Percentiles rank a stretch among this genome's conserved stretches.
Evolutionary conservation across 2,888 invertebrate species (phyloP).

Genomic region (Macrosiphum euphorbiae): DNA sequence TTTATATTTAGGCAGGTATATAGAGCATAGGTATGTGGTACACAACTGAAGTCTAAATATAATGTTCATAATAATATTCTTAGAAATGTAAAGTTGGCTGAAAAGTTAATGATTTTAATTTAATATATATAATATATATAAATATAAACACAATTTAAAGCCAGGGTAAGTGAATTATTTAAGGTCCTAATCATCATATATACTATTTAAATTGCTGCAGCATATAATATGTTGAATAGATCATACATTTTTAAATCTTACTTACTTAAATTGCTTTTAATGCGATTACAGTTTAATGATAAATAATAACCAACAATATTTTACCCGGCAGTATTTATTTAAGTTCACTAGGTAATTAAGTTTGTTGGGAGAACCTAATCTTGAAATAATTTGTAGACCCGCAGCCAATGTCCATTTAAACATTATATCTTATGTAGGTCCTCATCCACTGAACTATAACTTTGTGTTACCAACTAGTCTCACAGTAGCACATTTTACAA

Average conservation of each 20-base stretch:
- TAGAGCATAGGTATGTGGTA: neutral
- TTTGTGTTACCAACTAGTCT: neutral
- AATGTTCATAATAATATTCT: neutral
- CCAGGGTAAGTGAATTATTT: neutral
- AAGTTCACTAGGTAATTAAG: neutral
- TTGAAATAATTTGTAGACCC: neutral
- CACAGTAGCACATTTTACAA: neutral
- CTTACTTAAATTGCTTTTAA: neutral
- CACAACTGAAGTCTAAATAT: neutral
- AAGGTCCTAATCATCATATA: neutral
- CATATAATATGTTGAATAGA: too few relatives aligned
- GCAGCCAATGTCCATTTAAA: neutral
- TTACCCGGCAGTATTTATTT: too few relatives aligned
- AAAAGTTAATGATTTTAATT: neutral
- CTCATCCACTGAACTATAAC: too few relatives aligned
- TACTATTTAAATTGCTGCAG: neutral
- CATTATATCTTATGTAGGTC: neutral
- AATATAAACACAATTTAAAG: neutral
- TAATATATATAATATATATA: neutral
- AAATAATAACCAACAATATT: too few relatives aligned
- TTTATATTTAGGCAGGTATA: neutral
- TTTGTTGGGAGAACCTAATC: neutral
- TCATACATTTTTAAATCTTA: neutral
- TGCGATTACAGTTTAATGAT: neutral
- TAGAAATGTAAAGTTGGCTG: neutral